Conservation (phyloP, 2,113 vertebrate species). For the Alectura lathami region DNA sequence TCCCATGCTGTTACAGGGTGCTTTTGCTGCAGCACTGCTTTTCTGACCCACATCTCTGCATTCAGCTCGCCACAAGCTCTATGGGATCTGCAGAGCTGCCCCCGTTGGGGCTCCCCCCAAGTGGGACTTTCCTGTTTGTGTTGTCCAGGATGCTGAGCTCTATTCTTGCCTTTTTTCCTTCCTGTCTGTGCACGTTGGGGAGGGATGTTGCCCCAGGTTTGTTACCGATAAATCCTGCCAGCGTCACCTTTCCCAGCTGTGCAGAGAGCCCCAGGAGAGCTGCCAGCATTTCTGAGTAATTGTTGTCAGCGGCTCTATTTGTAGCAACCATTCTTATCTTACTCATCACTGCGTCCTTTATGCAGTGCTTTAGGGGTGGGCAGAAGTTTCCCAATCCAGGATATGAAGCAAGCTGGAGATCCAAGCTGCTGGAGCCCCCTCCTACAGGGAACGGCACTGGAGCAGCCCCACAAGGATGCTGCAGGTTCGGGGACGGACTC, state of each 20-base stretch:
- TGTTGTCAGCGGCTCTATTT: background rate
- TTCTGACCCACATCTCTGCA: background rate
- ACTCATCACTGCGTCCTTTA: fast-evolving
- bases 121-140: constrained; percentile 17
- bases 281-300: background rate
- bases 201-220: background rate
- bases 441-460: background rate
- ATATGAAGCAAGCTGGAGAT: background rate
- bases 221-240: background rate
- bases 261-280: background rate
- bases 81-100: background rate
- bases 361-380: fast-evolving
- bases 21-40: background rate
- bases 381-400: background rate
- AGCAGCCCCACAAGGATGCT: background rate
- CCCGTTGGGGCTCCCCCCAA: background rate
- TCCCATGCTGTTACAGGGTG: background rate
- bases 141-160: background rate
- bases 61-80: background rate
- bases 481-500: background rate
- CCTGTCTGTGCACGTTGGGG: background rate
- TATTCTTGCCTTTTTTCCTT: constrained; percentile 4
- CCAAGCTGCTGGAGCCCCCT: background rate
- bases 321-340: background rate
- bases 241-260: background rate